A percentile compares a stretch with the other conserved stretches of the same genome.
Conservation (phyloP, 2,888 invertebrate genomes). For the Dione juno region DNA sequence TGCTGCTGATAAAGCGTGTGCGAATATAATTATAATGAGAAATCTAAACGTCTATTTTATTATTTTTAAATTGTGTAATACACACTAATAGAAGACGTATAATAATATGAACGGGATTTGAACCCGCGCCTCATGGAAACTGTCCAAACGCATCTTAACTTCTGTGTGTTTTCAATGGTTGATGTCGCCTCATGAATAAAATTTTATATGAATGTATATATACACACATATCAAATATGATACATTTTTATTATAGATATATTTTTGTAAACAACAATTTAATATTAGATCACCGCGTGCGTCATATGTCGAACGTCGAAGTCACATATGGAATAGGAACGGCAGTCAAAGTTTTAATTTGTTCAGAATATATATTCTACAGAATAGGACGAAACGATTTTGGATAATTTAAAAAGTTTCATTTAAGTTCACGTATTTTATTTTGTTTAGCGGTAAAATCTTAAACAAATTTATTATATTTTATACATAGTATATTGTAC, state of each 20-base stretch:
- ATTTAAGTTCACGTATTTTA: background rate
- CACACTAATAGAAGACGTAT: too few relatives aligned
- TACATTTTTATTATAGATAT: background rate
- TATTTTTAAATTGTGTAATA: too few relatives aligned
- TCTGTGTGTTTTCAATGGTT: background rate
- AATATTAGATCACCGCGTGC: conserved; percentile 16
- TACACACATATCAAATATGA: too few relatives aligned
- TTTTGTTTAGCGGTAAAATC: background rate
- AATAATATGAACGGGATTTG: too few relatives aligned
- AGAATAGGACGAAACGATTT: background rate
- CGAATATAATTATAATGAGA: background rate
- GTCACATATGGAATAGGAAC: conserved; percentile 14
- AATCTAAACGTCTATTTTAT: background rate
- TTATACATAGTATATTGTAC: too few relatives aligned
- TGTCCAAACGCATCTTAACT: too few relatives aligned
- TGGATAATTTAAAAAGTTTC: background rate
- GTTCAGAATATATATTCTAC: conserved; percentile 13
- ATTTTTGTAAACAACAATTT: conserved; percentile 12
- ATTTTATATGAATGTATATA: background rate
- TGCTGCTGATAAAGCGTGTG: too few relatives aligned
- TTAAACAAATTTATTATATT: background rate
- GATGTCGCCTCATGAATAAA: too few relatives aligned
- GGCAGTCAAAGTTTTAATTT: conserved; percentile 18
- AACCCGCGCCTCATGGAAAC: too few relatives aligned
- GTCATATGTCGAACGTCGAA: conserved; percentile 12